phyloP scores from a whole-genome alignment of 2,113 vertebrate genomes.

The Progne subis region DNA sequence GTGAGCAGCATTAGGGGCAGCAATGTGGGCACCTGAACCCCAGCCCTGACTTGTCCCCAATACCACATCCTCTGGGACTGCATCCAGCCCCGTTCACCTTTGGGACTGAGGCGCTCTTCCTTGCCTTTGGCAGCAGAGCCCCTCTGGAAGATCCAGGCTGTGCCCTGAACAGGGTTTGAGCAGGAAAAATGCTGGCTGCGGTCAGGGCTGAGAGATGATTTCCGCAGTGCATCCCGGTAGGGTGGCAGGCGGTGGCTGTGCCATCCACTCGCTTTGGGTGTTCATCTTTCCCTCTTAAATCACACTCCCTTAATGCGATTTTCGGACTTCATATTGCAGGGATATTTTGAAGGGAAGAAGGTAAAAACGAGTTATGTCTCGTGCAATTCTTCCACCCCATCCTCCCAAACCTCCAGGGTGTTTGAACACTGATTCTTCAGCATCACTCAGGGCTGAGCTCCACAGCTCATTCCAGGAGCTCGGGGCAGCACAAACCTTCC shows the following conservation, averaged over 20 bases:
- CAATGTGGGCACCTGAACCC: neutral
- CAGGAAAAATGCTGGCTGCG: neutral
- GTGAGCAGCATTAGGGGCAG: no score
- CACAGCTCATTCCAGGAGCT: neutral
- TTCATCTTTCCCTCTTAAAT: conserved; percentile 17
- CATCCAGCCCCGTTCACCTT: neutral
- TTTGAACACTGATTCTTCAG: neutral
- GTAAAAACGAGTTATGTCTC: neutral
- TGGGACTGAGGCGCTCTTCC: neutral
- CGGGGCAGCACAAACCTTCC: neutral
- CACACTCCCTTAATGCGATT: neutral
- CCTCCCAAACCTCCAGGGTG: neutral
- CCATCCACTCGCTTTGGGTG: neutral
- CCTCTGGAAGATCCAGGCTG: neutral
- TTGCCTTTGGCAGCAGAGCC: neutral
- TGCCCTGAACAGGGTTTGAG: neutral
- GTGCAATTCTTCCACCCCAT: neutral
- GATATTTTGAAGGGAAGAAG: neutral
- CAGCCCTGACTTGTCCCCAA: neutral
- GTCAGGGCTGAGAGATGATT: conserved; percentile 8
- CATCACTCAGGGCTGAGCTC: neutral
- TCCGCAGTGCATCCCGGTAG: neutral
- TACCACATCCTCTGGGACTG: neutral
- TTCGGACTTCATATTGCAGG: neutral
- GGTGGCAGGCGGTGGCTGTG: neutral